These are phyloP conservation scores for Drosophila virilis DNA, from an alignment of 1,140 invertebrate species.

Conservation along the genomic window DNA sequence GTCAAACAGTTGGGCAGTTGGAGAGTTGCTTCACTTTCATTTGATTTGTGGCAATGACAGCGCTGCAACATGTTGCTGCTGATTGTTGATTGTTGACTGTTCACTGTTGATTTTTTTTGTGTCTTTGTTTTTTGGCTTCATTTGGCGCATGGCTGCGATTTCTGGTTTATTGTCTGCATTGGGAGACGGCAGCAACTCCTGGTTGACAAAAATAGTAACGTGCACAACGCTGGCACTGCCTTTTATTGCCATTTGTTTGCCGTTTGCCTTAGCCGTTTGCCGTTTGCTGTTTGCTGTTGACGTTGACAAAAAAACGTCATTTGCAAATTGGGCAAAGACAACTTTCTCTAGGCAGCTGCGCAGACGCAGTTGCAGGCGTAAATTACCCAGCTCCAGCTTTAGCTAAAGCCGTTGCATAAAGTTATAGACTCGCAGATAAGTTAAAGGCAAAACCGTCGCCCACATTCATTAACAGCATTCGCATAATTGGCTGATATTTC, in stretches of 20 bases:
- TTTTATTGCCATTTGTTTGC: conserved; percentile 78
- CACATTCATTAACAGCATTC: conserved; percentile 80
- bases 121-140: conserved; percentile 43
- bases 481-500: conserved; percentile 70
- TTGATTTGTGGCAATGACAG: conserved; percentile 62
- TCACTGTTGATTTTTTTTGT: conserved; percentile 28
- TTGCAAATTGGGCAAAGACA: conserved; percentile 83
- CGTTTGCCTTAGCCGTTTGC: conserved; percentile 64
- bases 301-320: conserved; percentile 83
- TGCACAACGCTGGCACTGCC: conserved; percentile 68
- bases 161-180: conserved; percentile 58
- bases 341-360: conserved; percentile 79
- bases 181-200: conserved; percentile 41
- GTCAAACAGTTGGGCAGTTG: conserved; percentile 22
- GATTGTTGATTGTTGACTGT: conserved; percentile 31
- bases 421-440: conserved; percentile 70
- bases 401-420: conserved; percentile 70
- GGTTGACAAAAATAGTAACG: conserved; percentile 79
- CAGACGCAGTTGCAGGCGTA: conserved; percentile 50
- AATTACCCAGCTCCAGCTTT: conserved; percentile 33
- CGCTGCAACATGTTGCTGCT: conserved; percentile 35
- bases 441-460: conserved; percentile 65
- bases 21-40: conserved; percentile 64
- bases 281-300: conserved; percentile 57
- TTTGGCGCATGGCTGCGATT: conserved; percentile 51